These are phyloP conservation scores for Ursus arctos DNA, from an alignment of 2,113 vertebrate species.

Conservation along the genomic window DNA sequence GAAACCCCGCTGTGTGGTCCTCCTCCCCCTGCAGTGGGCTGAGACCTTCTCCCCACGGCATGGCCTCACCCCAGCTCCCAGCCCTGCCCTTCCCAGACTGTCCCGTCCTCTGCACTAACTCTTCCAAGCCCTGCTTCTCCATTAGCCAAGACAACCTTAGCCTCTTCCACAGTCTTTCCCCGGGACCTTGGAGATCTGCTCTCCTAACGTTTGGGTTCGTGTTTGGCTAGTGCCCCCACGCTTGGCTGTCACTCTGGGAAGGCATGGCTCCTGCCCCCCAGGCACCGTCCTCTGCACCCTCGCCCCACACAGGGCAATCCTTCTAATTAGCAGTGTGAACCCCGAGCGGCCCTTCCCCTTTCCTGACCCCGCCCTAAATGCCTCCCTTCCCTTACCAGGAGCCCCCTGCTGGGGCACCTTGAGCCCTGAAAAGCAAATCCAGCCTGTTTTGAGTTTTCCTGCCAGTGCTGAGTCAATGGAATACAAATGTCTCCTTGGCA, in stretches of 20 bases:
- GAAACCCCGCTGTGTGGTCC: background rate
- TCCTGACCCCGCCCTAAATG: background rate
- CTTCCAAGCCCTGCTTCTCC: background rate
- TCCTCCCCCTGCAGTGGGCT: background rate
- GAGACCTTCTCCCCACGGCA: background rate
- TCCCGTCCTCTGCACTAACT: background rate
- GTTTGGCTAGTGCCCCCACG: background rate
- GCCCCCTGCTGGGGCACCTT: background rate
- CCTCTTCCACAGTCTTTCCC: background rate
- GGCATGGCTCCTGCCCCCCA: background rate
- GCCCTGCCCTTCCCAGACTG: background rate
- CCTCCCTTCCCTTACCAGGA: background rate
- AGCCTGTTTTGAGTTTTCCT: background rate
- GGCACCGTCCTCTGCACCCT: background rate
- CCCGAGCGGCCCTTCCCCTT: background rate
- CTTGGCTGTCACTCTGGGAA: background rate
- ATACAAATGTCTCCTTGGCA: background rate
- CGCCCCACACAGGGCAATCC: background rate
- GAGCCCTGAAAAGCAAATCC: background rate
- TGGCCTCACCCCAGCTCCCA: fast-evolving
- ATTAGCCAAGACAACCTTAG: background rate
- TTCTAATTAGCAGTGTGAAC: background rate
- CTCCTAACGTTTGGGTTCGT: background rate
- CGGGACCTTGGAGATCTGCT: background rate
- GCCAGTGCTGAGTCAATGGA: background rate